Percentiles rank a stretch among this genome's conserved stretches.
Evolutionary conservation across 2,888 invertebrate genomes (phyloP).

Genomic region (Hirudinaria manillensis): DNA sequence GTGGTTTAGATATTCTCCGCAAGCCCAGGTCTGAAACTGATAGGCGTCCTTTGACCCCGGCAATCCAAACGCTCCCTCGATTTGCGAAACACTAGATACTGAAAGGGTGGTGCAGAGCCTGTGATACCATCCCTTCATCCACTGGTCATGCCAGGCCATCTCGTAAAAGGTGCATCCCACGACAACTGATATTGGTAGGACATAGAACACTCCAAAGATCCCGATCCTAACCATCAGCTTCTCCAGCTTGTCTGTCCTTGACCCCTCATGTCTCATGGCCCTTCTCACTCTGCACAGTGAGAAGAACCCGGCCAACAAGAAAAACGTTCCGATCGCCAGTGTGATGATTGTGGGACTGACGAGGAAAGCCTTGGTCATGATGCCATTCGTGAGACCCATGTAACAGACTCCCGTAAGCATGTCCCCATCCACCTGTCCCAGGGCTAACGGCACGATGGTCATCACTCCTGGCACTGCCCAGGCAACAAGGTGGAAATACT

Average conservation of each 20-base stretch:
- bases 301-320: conserved; percentile 88
- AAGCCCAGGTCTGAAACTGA: conserved; percentile 23
- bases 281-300: conserved; percentile 91
- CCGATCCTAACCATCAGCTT: conserved; percentile 85
- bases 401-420: conserved; percentile 68
- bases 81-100: too few species aligned
- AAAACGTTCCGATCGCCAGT: conserved; percentile 81
- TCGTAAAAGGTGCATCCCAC: conserved; percentile 91
- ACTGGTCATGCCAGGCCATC: conserved; percentile 77
- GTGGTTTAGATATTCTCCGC: conserved; percentile 30
- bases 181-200: conserved; percentile 85
- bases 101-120: conserved; percentile 36
- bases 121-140: conserved; percentile 69
- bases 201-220: conserved; percentile 92
- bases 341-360: conserved; percentile 83
- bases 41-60: not conserved
- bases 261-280: conserved; percentile 74
- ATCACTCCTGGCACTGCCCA: conserved; percentile 94
- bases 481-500: conserved; percentile 93
- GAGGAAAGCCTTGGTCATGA: conserved; percentile 78
- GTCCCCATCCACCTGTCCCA: conserved; percentile 76
- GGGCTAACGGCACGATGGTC: conserved; percentile 86
- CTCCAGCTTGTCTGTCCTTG: conserved; percentile 86
- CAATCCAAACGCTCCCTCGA: conserved; percentile 17
- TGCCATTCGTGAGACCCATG: conserved; percentile 80